Evolutionary conservation across 2,888 invertebrate genomes (phyloP).

Genomic region (Troglohyphantes excavatus): DNA sequence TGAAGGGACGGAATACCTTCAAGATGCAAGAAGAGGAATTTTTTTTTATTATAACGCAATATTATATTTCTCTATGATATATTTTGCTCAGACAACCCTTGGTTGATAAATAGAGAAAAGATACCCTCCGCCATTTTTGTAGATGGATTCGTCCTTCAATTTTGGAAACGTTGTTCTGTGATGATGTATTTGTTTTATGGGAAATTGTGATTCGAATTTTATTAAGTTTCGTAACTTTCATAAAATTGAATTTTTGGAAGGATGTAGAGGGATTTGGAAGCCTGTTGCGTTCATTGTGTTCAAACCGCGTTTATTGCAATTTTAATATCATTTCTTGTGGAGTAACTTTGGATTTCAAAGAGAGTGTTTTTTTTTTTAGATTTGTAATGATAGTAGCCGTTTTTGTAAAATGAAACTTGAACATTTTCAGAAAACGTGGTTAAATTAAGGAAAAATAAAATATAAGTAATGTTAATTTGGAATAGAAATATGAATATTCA

Average conservation of each 20-base stretch:
- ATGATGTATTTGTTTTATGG: background rate
- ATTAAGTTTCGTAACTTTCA: background rate
- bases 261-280: background rate
- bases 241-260: background rate
- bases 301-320: too few relatives aligned
- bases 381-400: too few relatives aligned
- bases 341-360: too few relatives aligned
- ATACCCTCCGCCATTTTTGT: background rate
- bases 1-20: slow-evolving; percentile 36
- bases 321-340: too few relatives aligned
- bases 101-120: slow-evolving; percentile 16
- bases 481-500: too few relatives aligned
- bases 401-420: too few relatives aligned
- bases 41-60: slow-evolving; percentile 26
- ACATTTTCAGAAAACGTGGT: too few relatives aligned
- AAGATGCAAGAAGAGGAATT: slow-evolving; percentile 41
- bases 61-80: slow-evolving; percentile 18
- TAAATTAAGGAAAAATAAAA: too few relatives aligned
- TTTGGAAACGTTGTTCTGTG: background rate
- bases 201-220: background rate
- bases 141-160: slow-evolving; percentile 17
- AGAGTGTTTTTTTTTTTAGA: too few relatives aligned
- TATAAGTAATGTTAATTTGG: too few relatives aligned
- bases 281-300: background rate
- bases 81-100: slow-evolving; percentile 23